Base-by-base conservation (phyloP, 1,140 invertebrate genomes). In the Oryctes rhinoceros region DNA sequence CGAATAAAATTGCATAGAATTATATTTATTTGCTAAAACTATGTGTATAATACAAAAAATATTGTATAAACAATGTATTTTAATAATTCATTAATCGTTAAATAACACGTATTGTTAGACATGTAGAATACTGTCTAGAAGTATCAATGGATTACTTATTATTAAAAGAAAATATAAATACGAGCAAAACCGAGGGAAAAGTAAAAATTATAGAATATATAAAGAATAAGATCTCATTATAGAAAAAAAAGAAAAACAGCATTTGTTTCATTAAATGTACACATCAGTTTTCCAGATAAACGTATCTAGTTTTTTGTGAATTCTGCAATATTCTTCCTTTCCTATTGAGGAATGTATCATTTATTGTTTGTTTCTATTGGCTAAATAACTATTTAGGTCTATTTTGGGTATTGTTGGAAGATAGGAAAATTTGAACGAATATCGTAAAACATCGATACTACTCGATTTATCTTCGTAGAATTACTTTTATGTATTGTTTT, bases 21-120 rank as follows among this genome's bases (percentile, higher is more conserved):
- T 76, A 80, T 48, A 75, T 49, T 80, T 80, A 75, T 76, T 80
- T 80, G 48, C 71, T 80, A 80, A 79, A 80, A 49, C 71, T 80
- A 80, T 80, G 79, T 80, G 79, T 80, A 80, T 80, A 74, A 76
- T 80, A 80, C 79, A 80, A 80, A 80, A 80, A 80, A 80, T 80
- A 80, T 76, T 80, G 71, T 80, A 78, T 78, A 78, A 78, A 78
- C 77, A 78, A 78, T 59, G 44, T 76, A 78, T 30, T 49, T 78
- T 78, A 78, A 78, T 59, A 59, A 78, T 78, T 24, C 18, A 78
- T 78, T 35, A 78, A 78, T 53, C 35, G 77, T 78, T 78, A 78
- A 78, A 78, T 78, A 59, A 48, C 30, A 76, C 75, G 39, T 49
- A 59, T 53, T 59, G n/a, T 59, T 59, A 78, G 77, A 78, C 77